phyloP scores from a whole-genome alignment of 2,113 vertebrate species.

The Motacilla alba region DNA sequence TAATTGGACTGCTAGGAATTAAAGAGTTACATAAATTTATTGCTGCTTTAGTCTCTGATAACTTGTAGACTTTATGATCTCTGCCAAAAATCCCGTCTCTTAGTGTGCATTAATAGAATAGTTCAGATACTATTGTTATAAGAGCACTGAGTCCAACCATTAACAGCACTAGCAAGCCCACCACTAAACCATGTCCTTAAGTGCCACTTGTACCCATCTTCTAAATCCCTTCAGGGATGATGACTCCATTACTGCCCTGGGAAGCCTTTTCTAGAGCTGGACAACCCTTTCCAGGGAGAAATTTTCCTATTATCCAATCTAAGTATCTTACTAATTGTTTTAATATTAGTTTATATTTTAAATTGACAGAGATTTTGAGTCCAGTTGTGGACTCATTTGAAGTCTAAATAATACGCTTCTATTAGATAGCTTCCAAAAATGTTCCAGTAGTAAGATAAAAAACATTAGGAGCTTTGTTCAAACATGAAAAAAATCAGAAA shows the following conservation, averaged over 20 bases:
- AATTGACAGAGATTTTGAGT: background rate
- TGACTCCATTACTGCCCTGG: background rate
- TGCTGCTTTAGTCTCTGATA: background rate
- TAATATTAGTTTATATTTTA: background rate
- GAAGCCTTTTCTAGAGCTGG: background rate
- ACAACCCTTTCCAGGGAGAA: background rate
- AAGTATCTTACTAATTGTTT: background rate
- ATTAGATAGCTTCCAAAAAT: background rate
- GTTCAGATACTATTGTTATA: background rate
- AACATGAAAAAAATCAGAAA: background rate
- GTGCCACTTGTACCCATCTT: too few species aligned
- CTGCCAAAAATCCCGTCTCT: background rate
- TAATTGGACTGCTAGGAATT: background rate
- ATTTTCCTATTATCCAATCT: background rate
- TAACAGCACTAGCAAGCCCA: background rate
- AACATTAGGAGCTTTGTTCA: background rate
- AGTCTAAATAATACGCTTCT: background rate
- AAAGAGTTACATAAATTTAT: background rate
- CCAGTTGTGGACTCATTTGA: background rate
- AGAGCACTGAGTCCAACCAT: background rate
- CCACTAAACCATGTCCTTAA: background rate
- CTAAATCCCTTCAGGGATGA: background rate
- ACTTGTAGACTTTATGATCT: background rate
- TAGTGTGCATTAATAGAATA: background rate
- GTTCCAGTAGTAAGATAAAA: background rate